Conservation (phyloP, 53 echinoderm and acorn worm genomes). For the Pentamera pediparva region DNA sequence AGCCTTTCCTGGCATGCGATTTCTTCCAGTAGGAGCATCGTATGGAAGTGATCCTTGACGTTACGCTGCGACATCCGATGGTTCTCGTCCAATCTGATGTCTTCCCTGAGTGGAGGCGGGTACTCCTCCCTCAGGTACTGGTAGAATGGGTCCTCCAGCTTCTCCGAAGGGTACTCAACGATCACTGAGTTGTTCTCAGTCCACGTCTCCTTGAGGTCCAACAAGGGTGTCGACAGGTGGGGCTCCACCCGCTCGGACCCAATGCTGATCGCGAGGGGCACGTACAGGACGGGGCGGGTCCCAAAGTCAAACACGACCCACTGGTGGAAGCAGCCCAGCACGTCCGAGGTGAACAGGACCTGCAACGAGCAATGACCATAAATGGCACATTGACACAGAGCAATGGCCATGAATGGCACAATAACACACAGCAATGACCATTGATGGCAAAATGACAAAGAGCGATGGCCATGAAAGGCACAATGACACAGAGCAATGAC, state of each 20-base stretch:
- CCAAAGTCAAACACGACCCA: constrained; percentile 97
- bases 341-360: constrained; percentile 55
- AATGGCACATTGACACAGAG: too few relatives aligned
- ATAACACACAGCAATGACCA: too few relatives aligned
- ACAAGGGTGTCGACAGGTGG: neutral
- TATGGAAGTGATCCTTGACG: constrained; percentile 76
- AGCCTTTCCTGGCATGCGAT: constrained; percentile 60
- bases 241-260: constrained; percentile 4
- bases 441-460: too few relatives aligned
- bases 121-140: constrained; percentile 1
- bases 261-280: constrained; percentile 6
- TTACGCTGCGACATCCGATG: constrained; percentile 45
- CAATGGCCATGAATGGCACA: too few relatives aligned
- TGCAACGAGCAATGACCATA: constrained; percentile 46
- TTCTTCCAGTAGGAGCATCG: constrained; percentile 83
- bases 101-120: neutral
- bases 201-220: constrained; percentile 7
- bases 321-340: constrained; percentile 79
- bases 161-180: neutral
- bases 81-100: constrained; percentile 29
- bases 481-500: too few relatives aligned
- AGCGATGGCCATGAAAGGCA: too few relatives aligned
- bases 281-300: constrained; percentile 19
- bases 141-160: constrained; percentile 9
- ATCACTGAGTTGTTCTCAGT: constrained; percentile 14